Evolutionary conservation across 2,797 vertebrate species (phyloP).

Genomic region (Falco cherrug): DNA sequence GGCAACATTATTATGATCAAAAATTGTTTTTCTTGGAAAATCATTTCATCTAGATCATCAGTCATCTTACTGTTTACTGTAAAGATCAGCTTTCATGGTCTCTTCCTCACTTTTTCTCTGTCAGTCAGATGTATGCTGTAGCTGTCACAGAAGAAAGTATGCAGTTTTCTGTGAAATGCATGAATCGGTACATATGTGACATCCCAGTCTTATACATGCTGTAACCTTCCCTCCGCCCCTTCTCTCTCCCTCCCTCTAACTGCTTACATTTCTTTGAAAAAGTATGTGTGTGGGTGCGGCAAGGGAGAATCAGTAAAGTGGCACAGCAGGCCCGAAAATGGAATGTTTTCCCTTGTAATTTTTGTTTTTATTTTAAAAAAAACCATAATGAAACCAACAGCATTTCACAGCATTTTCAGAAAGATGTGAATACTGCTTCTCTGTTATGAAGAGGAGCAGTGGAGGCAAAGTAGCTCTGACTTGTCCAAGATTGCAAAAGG

Average conservation of each 20-base stretch:
- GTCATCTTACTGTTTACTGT: not conserved
- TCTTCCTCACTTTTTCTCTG: not conserved
- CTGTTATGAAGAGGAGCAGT: not conserved
- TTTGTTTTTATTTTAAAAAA: not conserved
- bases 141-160: not conserved
- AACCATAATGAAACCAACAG: not conserved
- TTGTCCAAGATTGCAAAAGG: not conserved
- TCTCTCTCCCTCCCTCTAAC: not conserved
- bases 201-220: not conserved
- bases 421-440: not conserved
- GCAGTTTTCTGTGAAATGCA: not conserved
- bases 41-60: not conserved
- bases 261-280: slow-evolving; percentile 4
- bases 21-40: not conserved
- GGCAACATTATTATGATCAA: not conserved
- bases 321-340: not conserved
- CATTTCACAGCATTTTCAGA: not conserved
- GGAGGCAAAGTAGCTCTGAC: not conserved
- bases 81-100: not conserved
- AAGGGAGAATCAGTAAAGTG: not conserved
- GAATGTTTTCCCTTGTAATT: not conserved
- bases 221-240: not conserved
- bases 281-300: not conserved
- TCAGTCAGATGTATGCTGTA: not conserved
- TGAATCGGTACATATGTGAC: not conserved